These are phyloP conservation scores for Zapornia atra DNA, from an alignment of 2,113 vertebrate genomes.

Conservation along the genomic window DNA sequence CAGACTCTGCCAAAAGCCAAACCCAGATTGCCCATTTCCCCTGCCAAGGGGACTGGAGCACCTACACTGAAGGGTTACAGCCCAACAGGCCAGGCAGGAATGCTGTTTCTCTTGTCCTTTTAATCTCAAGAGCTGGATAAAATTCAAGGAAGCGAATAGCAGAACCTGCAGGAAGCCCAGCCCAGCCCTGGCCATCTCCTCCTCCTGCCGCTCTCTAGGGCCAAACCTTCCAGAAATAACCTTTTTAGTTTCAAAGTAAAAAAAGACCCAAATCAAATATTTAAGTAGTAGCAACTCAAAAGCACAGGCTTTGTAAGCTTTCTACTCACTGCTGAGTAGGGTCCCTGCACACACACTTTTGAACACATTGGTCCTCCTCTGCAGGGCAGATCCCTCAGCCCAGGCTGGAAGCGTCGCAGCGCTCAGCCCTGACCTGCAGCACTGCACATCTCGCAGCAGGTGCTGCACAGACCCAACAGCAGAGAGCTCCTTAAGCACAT, in stretches of 20 bases:
- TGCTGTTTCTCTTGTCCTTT: background rate
- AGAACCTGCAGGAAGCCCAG: background rate
- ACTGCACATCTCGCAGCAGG: background rate
- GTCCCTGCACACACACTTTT: background rate
- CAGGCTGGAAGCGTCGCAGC: background rate
- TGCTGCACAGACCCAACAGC: background rate
- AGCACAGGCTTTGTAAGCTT: background rate
- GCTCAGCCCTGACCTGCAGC: background rate
- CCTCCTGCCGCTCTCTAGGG: background rate
- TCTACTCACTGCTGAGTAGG: background rate
- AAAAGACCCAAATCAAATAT: background rate
- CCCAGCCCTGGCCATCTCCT: background rate
- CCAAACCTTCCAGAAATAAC: background rate
- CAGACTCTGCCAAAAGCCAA: background rate
- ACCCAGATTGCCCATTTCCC: no score
- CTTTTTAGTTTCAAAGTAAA: background rate
- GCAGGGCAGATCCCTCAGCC: background rate
- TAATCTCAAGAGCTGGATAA: background rate
- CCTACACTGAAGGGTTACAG: fast-evolving
- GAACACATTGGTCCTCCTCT: background rate
- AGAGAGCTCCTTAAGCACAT: background rate
- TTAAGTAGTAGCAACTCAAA: background rate
- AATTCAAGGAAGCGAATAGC: background rate
- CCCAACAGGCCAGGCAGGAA: background rate
- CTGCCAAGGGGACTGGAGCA: background rate